Evolutionary conservation across 2,113 vertebrate genomes (phyloP), one percentile per base, ranked within the genome.

Genomic region (Salvelinus alpinus): DNA sequence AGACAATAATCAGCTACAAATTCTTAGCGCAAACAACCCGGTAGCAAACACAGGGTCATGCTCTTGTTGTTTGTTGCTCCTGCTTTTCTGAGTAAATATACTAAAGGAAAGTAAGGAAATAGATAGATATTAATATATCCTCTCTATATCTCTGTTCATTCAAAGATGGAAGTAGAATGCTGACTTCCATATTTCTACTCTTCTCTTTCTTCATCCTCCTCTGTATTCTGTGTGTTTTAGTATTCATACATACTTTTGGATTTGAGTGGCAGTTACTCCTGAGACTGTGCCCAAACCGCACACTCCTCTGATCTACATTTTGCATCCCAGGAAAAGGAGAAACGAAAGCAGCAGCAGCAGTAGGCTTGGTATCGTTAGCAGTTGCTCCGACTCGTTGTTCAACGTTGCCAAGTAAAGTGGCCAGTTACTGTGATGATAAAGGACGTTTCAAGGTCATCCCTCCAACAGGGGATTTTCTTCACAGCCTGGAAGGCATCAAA

Each of bases 1-100:
- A 93, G 91, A 91, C 89, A 91, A 92, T 92, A 93, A 91, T 94
- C 91, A 93, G 90, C 88, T 91, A 90, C 88, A 92, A 89, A 92
- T 89, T 66, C 51, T 54, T 54, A 54, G 14, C 51, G 89, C 88
- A 88, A 91, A 91, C 91, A 90, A 88, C 87, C 87, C 73, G 70
- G 82, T 85, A 88, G 87, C 88, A 87, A 90, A 88, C 88, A 90
- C 81, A 85, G 84, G 83, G 85, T 84, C 81, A 82, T 88, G 85
- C 84, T 83, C 89, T 86, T 85, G 83, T 86, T 85, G 83, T 81
- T 27, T 66, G 64, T 82, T 68, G 88, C 82, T 80, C 84, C 90
- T 66, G 27, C 64, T 29, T 66, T 22, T 66, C 25, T 90, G 90
- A 87, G 90, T 91, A 82, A 77, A 78, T 84, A 54, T 54, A 16